Base-by-base conservation (phyloP, 2,797 vertebrate species). In the Orestias chungarensis region DNA sequence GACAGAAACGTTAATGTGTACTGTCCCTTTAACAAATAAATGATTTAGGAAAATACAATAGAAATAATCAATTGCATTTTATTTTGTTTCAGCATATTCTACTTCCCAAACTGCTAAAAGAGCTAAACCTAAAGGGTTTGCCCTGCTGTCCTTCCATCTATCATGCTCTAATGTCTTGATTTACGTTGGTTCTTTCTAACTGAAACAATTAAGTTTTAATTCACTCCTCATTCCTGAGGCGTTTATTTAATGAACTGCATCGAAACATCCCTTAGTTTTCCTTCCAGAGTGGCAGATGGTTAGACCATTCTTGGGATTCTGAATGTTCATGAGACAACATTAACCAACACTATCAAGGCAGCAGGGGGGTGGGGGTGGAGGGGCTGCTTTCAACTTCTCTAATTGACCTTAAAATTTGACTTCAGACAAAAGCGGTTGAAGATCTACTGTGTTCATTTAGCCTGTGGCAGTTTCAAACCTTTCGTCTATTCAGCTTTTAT, bases 401-500 rank as follows among this genome's bases (percentile, higher is more conserved):
- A 43, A 33, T 18, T 62, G 80, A 78, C 73, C 75, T 78, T 15
- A 18, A 59, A 52, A 1, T 9, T 64, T 65, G 68, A 49, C 67
- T 55, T 74, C 35, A 74, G 42, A 78, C 68, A 57, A 55, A 78
- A 50, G n/a, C 44, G 15, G 46, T 27, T 27, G 12, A 35, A 67
- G 0, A 23, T 7, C 23, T 49, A 8, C 62, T 81, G 64, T 49
- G 18, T 79, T 76, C 71, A 17, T 64, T 66, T 52, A 46, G 27
- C 20, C 23, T 10, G 29, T 25, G 27, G 12, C 67, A 23, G 12
- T 76, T 74, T 68, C 35, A 14, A 49, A 61, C 23, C 27, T 5
- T 52, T 52, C 35, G 27, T 52, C 49, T 54, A 54, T 61, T n/a
- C 23, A 31, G 27, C 62, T 85, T 81, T 82, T 74, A 73, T 81